Conservation (phyloP, 2,113 vertebrate genomes). For the Archocentrus centrarchus region DNA sequence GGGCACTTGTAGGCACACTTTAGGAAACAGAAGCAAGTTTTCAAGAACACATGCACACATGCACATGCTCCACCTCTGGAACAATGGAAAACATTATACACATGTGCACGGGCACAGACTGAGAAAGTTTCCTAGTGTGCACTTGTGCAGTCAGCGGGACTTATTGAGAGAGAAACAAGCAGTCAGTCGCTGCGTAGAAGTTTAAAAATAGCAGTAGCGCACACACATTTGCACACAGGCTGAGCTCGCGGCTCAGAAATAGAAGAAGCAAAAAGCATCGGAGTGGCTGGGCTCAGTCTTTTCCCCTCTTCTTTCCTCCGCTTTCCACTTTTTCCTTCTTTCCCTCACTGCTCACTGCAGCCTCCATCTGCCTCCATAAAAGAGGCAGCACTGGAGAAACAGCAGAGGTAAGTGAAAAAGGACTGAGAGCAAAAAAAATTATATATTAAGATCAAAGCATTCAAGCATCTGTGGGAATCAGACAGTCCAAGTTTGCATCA, state of each 20-base stretch:
- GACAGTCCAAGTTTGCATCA: slow-evolving; percentile 9
- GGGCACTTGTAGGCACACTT: neutral
- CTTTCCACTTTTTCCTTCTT: neutral
- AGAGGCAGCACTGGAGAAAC: neutral
- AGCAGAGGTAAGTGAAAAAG: neutral
- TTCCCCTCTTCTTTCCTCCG: neutral
- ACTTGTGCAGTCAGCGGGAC: slow-evolving; percentile 45
- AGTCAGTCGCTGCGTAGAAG: slow-evolving; percentile 26
- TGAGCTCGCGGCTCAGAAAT: slow-evolving; percentile 31
- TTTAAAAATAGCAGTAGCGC: slow-evolving; percentile 63
- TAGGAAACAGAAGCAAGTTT: neutral
- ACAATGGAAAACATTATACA: slow-evolving; percentile 54
- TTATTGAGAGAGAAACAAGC: slow-evolving; percentile 37
- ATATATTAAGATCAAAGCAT: neutral
- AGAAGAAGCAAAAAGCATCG: slow-evolving; percentile 41
- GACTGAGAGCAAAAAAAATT: neutral
- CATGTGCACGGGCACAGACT: slow-evolving; percentile 19
- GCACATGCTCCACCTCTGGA: slow-evolving; percentile 39
- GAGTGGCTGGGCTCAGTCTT: neutral
- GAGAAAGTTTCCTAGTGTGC: slow-evolving; percentile 56
- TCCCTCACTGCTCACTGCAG: neutral
- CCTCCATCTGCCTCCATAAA: neutral
- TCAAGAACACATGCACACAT: neutral
- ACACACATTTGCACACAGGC: slow-evolving; percentile 1
- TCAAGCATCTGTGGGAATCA: slow-evolving; percentile 7